Evolutionary conservation across 2,888 invertebrate genomes (phyloP), one percentile per base, ranked within the genome.

Genomic region (Peribatodes rhomboidaria): DNA sequence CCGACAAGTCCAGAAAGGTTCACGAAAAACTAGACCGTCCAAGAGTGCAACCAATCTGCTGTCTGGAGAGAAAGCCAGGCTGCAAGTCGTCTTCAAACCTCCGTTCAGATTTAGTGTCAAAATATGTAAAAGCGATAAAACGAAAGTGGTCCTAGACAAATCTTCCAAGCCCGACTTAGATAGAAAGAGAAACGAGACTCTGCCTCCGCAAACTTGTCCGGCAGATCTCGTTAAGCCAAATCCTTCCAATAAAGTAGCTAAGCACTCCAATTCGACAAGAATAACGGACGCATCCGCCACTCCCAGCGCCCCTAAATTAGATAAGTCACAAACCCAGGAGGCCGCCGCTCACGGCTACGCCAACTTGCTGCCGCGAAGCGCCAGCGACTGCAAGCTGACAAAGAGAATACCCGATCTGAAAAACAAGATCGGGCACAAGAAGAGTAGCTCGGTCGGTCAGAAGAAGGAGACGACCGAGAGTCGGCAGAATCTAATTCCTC

Each of bases 51-150:
- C 96, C 16, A 96, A 96, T 78, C 92, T 97, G 41, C 87, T 95
- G n/a, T 90, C 93, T 46, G 93, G 93, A 60, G 95, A 95, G 75
- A 96, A 96, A 83, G 95, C 97, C 11, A 95, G 97, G 71, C 89
- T 97, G 20, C 97, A 97, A 86, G 97, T 97, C 37, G 96, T 97
- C 27, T 97, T 97, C 85, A 97, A 97, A 83, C 97, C 97, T 55
- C 97, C 97, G 11, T 97, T 97, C 88, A 96, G 97, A 79, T 97
- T 97, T 86, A 97, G 97, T 84, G 94, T 97, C 59, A 96, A 97
- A 82, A 94, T 97, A 69, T 94, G 95, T 65, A 96, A 96, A 79
- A 95, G 96, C 59, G 96, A 96, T 70, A 96, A 96, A 83, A 94
- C 94, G 11, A 94, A 94, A 87, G 94, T 94, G 6, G 94, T 94